A percentile compares a stretch with the other conserved stretches of the same genome.
These are phyloP conservation scores for Drosophila neocordata DNA, from an alignment of 1,140 invertebrate genomes.

Conservation along the genomic window DNA sequence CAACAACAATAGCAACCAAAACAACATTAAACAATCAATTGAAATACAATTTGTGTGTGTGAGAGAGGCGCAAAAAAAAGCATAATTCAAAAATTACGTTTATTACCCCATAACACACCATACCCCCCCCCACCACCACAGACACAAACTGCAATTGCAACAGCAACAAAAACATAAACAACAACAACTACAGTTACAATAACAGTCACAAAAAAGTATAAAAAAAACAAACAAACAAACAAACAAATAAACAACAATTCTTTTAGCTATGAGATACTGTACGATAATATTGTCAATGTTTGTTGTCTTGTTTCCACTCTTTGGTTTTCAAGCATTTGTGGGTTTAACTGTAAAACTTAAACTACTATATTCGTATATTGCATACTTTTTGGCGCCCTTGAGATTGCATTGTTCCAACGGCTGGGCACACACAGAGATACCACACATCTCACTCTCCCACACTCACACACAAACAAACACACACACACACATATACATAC, in stretches of 20 bases:
- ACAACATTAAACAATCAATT: slow-evolving; percentile 14
- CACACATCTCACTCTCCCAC: slow-evolving; percentile 11
- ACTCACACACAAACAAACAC: too few relatives aligned
- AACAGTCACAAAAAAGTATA: slow-evolving; percentile 12
- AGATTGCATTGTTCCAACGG: slow-evolving; percentile 69
- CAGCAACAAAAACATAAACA: slow-evolving; percentile 31
- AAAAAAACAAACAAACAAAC: not conserved
- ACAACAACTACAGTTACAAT: slow-evolving; percentile 8
- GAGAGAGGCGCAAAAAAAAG: slow-evolving; percentile 54
- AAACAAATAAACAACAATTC: not conserved
- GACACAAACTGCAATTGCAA: slow-evolving; percentile 26
- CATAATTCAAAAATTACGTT: slow-evolving; percentile 74
- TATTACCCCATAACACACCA: slow-evolving; percentile 18
- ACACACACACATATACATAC: slow-evolving; percentile 14
- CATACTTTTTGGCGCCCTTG: slow-evolving; percentile 72
- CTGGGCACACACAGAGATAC: slow-evolving; percentile 59
- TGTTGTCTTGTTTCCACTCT: slow-evolving; percentile 67
- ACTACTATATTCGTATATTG: slow-evolving; percentile 63
- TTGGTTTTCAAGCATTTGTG: slow-evolving; percentile 72
- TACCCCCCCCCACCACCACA: not conserved
- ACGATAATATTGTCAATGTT: slow-evolving; percentile 64
- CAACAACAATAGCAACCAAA: not conserved
- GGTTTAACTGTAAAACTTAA: slow-evolving; percentile 66
- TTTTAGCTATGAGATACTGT: slow-evolving; percentile 67
- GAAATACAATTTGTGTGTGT: slow-evolving; percentile 29